Percentiles rank a stretch among this genome's conserved stretches.
Conservation (phyloP, 2,797 vertebrate genomes). For the Halcyon smyrnensis region DNA sequence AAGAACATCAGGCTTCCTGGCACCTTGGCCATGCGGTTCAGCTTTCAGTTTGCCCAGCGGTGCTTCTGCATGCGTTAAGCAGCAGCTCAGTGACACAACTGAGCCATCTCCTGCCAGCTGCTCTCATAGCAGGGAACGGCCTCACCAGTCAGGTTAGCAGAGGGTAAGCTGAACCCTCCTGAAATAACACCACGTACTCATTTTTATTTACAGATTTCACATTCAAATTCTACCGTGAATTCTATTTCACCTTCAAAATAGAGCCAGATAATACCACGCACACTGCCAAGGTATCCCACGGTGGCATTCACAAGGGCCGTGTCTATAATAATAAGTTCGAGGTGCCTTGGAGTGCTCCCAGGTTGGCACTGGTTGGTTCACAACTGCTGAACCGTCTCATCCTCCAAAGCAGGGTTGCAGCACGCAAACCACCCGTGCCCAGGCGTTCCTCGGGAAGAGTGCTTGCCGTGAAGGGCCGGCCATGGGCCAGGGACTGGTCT, state of each 20-base stretch:
- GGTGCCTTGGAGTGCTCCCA: not conserved
- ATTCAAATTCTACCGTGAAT: no score
- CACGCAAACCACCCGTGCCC: not conserved
- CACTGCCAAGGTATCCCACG: not conserved
- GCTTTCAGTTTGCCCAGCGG: not conserved
- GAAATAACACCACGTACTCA: not conserved
- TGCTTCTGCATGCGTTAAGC: not conserved
- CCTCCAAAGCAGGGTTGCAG: not conserved
- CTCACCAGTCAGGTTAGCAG: not conserved
- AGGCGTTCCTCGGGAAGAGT: not conserved
- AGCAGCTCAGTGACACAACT: not conserved
- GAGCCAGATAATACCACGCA: not conserved
- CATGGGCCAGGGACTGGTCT: fast-evolving
- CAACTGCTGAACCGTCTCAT: not conserved
- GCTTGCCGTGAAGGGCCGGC: fast-evolving
- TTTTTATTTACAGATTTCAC: not conserved
- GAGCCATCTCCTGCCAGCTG: constrained; percentile 33
- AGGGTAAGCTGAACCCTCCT: not conserved
- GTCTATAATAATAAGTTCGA: not conserved
- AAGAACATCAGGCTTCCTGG: not conserved
- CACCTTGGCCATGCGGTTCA: not conserved
- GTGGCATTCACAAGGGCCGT: not conserved
- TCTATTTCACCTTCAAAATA: constrained; percentile 4
- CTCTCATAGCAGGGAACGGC: not conserved
- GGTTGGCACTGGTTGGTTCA: not conserved